Conservation (phyloP, 2,888 invertebrate genomes). For the Liodrosophila aerea region DNA sequence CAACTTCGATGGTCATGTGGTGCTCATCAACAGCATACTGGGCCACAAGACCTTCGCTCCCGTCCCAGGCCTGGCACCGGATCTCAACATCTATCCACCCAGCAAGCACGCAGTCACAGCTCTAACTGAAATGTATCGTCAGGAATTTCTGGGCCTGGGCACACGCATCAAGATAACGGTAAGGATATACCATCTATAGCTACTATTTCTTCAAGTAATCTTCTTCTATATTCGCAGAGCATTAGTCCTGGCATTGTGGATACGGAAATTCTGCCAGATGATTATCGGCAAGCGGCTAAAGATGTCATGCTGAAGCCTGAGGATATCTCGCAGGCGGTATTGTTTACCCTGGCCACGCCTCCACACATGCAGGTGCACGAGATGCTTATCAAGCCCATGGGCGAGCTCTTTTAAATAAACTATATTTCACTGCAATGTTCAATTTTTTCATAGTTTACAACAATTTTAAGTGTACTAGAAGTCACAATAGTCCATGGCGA, state of each 20-base stretch:
- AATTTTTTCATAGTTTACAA: no score
- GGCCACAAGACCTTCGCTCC: conserved; percentile 72
- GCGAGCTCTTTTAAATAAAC: conserved; percentile 29
- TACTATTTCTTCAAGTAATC: not conserved
- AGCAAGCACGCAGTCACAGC: conserved; percentile 80
- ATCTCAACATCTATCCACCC: conserved; percentile 77
- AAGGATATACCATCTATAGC: conserved; percentile 19
- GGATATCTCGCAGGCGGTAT: conserved; percentile 74
- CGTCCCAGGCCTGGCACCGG: conserved; percentile 24
- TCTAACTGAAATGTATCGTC: conserved; percentile 78
- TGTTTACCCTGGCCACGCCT: conserved; percentile 72
- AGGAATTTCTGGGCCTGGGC: conserved; percentile 76
- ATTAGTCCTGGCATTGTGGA: conserved; percentile 77
- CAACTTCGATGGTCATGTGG: conserved; percentile 83
- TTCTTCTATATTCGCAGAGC: conserved; percentile 48
- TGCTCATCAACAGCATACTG: conserved; percentile 82
- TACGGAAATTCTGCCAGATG: conserved; percentile 70
- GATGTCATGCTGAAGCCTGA: conserved; percentile 61
- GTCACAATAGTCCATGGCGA: no score
- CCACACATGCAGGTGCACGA: conserved; percentile 75
- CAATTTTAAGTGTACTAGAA: no score
- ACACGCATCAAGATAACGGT: conserved; percentile 82
- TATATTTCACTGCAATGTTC: not conserved
- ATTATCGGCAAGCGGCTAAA: conserved; percentile 12
- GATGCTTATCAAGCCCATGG: conserved; percentile 69